phyloP scores from a whole-genome alignment of 2,797 vertebrate genomes.

The Arnoldichthys spilopterus region DNA sequence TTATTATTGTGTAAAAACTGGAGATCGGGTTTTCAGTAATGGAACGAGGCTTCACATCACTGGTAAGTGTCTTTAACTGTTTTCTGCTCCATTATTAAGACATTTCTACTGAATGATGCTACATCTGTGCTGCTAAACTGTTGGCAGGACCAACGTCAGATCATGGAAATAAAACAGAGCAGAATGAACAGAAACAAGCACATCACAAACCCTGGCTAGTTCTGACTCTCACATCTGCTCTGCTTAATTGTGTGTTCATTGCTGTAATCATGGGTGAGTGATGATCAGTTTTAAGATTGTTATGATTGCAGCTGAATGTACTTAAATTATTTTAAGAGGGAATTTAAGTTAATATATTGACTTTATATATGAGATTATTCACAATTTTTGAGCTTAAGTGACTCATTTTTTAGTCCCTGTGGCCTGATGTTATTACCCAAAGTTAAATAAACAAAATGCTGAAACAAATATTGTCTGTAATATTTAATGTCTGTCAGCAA shows the following conservation, averaged over 20 bases:
- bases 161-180: neutral
- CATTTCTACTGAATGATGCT: neutral
- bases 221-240: neutral
- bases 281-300: too few species aligned
- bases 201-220: neutral
- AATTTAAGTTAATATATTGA: too few species aligned
- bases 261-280: neutral
- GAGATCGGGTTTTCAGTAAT: neutral
- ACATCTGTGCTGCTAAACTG: neutral
- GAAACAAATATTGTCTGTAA: too few species aligned
- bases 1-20: neutral
- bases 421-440: too few species aligned
- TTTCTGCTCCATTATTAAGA: neutral
- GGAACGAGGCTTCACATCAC: neutral
- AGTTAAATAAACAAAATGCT: too few species aligned
- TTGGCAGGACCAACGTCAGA: neutral
- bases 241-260: neutral
- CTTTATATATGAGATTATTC: too few species aligned
- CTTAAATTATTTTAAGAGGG: too few species aligned
- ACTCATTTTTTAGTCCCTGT: too few species aligned
- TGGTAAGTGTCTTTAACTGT: neutral
- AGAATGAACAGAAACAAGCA: too few species aligned
- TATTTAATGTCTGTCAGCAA: too few species aligned
- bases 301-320: too few species aligned
- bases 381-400: too few species aligned